Evolutionary conservation across 2,797 vertebrate genomes (phyloP), one percentile per base, ranked within the genome.

Genomic region (Gambusia yucatana): DNA sequence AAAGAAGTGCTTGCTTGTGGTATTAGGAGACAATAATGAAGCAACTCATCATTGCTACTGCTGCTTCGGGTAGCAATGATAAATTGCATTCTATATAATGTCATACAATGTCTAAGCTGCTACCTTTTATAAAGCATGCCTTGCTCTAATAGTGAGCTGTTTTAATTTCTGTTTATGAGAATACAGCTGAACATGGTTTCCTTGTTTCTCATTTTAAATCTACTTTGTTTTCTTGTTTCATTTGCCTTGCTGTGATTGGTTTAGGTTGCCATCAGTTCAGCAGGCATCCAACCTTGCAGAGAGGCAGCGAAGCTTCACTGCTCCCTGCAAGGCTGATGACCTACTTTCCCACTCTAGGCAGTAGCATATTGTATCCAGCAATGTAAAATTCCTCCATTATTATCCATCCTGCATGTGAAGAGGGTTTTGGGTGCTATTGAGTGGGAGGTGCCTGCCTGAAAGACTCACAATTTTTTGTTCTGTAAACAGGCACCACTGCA

Each of bases 291-390:
- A 25, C 77, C 86, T 85, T 86, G 80, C 88, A 85, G 82, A 84
- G 83, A 80, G 80, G 81, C 85, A 80, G 69, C 11, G 72, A 79
- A 82, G 85, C 91, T 79, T 65, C 65, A 46, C 77, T 77, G 83
- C 90, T 85, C 75, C 76, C 84, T 85, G 75, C 79, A 80, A 91
- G 81, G 86, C 88, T 82, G 83, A 83, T 92, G 93, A 93, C 93
- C 93, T 94, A 95, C 87, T 92, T 93, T 93, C 82, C 81, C 75
- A 88, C 87, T 93, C 82, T 36, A 84, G 86, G 88, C 84, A 44
- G 83, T 86, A 84, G 86, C 79, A 82, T 78, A 77, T 75, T 57
- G 83, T 80, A 82, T 87, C 84, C 84, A 84, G 75, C 84, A 84
- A 85, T 88, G 82, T 79, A 87, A 86, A 89, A 92, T 90, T 89